Base-by-base conservation (phyloP, 2,113 vertebrate genomes). In the Daubentonia madagascariensis region DNA sequence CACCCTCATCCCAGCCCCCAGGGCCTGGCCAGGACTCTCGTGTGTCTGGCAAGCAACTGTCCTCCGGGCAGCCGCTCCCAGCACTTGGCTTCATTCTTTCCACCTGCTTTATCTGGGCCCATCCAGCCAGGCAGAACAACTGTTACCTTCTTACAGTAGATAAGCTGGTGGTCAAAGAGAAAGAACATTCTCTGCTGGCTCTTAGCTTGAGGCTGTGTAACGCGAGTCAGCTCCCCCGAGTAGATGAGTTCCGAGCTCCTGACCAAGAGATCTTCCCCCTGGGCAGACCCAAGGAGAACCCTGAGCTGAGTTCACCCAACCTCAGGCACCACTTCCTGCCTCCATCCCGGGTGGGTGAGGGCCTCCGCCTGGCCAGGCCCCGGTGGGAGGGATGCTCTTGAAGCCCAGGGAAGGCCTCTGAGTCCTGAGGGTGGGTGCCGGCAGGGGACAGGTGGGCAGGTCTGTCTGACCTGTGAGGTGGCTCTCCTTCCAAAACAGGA, bases 161-260 rank as follows among this genome's bases (percentile, higher is more conserved):
- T 99, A 97, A 99, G 99, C 98, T 99, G 99, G 97, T 99, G 99
- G 96, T 99, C 99, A 0, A 99, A 99, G 76, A 99, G 99, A 97
- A 99, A 99, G 97, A 99, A 99, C 99, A 99, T 99, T 97, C 99
- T 98, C 98, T 99, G 99, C 78, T 99, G 99, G 98, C 99, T 99
- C 99, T 99, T 99, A 96, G 99, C 99, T 98, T 99, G 99, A 94
- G 99, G 99, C 95, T 99, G 99, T 45, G 99, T 99, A 57, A 99
- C 98, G 83, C 99, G 99, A 67, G 99, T 99, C 98, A 99, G 97
- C 98, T 99, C 99, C 78, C 99, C 99, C 0, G 99, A 99, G 96
- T 99, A 99, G 98, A 99, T 99, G 97, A 99, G 99, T 97, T 99
- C 99, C 8, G 99, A 99, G 98, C 99, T 99, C 97, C 98, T 99